phyloP scores from a whole-genome alignment of 1,140 invertebrate genomes.

The Alviniconcha marisindica region DNA sequence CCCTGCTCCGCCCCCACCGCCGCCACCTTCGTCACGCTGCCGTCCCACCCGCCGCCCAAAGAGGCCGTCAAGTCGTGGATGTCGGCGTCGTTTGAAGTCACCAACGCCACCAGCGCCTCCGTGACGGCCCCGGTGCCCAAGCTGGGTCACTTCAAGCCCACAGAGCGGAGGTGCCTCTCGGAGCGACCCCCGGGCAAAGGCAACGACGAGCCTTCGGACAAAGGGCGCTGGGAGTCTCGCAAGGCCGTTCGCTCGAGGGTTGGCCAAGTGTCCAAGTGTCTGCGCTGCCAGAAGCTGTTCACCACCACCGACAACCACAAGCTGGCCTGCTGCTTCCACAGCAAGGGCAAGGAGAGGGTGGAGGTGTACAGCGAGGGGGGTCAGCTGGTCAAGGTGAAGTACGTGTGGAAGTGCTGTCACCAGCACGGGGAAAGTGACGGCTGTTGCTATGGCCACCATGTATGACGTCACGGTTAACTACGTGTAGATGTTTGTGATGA shows the following conservation, averaged over 20 bases:
- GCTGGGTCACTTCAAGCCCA: slow-evolving; percentile 24
- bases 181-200: slow-evolving; percentile 12
- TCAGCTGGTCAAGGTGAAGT: slow-evolving; percentile 58
- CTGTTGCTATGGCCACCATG: slow-evolving; percentile 69
- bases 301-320: slow-evolving; percentile 70
- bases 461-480: slow-evolving; percentile 41
- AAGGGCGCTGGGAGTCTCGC: background rate
- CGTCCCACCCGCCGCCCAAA: slow-evolving; percentile 37
- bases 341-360: slow-evolving; percentile 62
- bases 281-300: slow-evolving; percentile 70
- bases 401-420: slow-evolving; percentile 70
- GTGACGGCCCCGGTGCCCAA: slow-evolving; percentile 38
- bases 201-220: background rate
- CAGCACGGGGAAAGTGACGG: slow-evolving; percentile 63
- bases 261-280: slow-evolving; percentile 82
- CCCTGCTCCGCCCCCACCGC: slow-evolving; percentile 21
- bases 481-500: too few relatives aligned
- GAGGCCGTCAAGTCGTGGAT: slow-evolving; percentile 44
- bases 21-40: slow-evolving; percentile 41
- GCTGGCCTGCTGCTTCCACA: slow-evolving; percentile 69
- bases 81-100: slow-evolving; percentile 44
- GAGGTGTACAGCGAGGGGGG: slow-evolving; percentile 67
- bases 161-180: slow-evolving; percentile 5
- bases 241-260: slow-evolving; percentile 42
- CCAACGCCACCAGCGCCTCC: slow-evolving; percentile 39